Conservation (phyloP, 1,140 invertebrate species). For the Riptortus pedestris region DNA sequence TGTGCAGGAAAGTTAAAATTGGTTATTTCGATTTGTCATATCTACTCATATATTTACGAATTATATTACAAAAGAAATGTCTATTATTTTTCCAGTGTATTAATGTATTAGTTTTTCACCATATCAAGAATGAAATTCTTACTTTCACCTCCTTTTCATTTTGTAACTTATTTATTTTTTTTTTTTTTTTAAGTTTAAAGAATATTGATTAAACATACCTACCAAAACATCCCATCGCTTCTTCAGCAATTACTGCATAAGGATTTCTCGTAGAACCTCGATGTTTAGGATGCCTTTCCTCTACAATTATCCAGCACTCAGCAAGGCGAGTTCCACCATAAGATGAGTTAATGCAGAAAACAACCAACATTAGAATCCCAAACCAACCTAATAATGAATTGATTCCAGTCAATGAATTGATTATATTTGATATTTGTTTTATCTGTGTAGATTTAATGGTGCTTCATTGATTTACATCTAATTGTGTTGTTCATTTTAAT, state of each 20-base stretch:
- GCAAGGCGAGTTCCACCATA: constrained; percentile 46
- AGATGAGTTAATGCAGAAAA: constrained; percentile 46
- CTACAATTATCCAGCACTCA: neutral
- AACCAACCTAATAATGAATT: too few relatives aligned
- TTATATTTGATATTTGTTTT: too few relatives aligned
- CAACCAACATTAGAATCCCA: constrained; percentile 42
- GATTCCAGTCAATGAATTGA: constrained; percentile 52
- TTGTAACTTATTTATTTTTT: too few relatives aligned
- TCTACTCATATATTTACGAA: too few relatives aligned
- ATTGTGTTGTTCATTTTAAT: neutral
- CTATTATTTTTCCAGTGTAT: too few relatives aligned
- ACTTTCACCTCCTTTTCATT: too few relatives aligned
- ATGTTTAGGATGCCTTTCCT: neutral
- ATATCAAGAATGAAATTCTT: too few relatives aligned
- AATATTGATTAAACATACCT: constrained; percentile 42
- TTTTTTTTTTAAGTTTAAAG: too few relatives aligned
- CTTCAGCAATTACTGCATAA: constrained; percentile 53
- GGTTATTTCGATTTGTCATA: too few relatives aligned
- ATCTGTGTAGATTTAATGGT: constrained; percentile 46
- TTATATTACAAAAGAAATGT: too few relatives aligned
- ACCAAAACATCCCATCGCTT: constrained; percentile 47
- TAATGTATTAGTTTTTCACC: too few relatives aligned
- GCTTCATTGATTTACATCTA: neutral
- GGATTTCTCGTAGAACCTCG: constrained; percentile 49
- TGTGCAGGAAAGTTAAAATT: too few relatives aligned